These are phyloP conservation scores for Xestia c-nigrum DNA, from an alignment of 2,888 invertebrate species.

Conservation along the genomic window DNA sequence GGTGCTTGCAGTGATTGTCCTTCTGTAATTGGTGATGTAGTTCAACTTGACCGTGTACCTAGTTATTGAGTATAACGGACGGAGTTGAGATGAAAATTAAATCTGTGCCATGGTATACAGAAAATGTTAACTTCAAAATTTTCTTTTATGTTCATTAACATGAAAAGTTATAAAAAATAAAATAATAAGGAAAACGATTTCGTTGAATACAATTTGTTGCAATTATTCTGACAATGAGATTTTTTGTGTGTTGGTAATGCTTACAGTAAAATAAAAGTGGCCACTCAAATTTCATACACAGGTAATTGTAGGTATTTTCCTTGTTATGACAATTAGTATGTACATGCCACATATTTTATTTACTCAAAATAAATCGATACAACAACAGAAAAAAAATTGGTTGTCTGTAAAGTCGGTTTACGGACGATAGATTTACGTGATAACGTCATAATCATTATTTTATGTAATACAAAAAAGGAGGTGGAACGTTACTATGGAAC, in stretches of 20 bases:
- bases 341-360: neutral
- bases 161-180: neutral
- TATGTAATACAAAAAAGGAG: too few relatives aligned
- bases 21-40: slow-evolving; percentile 36
- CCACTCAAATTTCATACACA: neutral
- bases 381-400: slow-evolving; percentile 1
- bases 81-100: neutral
- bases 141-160: neutral
- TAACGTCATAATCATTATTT: too few relatives aligned
- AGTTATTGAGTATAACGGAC: neutral
- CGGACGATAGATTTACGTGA: too few relatives aligned
- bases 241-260: neutral
- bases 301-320: slow-evolving; percentile 6
- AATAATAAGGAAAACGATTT: neutral
- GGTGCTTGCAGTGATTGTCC: slow-evolving; percentile 29
- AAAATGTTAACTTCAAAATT: neutral
- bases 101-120: neutral
- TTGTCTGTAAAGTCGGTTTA: too few relatives aligned
- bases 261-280: neutral
- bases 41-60: slow-evolving; percentile 44
- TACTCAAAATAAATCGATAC: neutral
- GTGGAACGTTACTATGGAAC: too few relatives aligned
- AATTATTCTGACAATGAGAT: neutral
- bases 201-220: neutral
- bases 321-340: neutral